Conservation (phyloP, 2,888 invertebrate genomes). For the Lepidocyrtoides sp. region DNA sequence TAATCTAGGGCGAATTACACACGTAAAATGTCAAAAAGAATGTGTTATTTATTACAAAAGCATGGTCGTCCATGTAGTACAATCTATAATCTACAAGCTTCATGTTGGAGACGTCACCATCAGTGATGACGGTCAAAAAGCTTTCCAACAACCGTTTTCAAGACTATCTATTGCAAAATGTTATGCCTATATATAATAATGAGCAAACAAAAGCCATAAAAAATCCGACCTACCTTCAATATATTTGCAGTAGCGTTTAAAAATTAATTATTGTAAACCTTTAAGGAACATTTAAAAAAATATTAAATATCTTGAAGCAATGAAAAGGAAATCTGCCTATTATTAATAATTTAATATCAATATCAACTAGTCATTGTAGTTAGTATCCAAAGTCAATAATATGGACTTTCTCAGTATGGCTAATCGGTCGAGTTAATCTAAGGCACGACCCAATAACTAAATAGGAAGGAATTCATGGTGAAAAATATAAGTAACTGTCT, state of each 20-base stretch:
- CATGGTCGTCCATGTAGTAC: slow-evolving; percentile 50
- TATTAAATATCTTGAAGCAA: slow-evolving; percentile 9
- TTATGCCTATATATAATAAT: background rate
- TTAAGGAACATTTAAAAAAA: slow-evolving; percentile 12
- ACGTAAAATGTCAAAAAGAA: slow-evolving; percentile 49
- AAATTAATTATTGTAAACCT: background rate
- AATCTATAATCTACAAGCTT: slow-evolving; percentile 33
- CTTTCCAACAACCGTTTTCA: slow-evolving; percentile 17
- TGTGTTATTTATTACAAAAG: slow-evolving; percentile 67
- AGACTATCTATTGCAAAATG: background rate
- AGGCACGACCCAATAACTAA: slow-evolving; percentile 60
- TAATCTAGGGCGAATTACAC: slow-evolving; percentile 61
- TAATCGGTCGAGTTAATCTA: slow-evolving; percentile 59
- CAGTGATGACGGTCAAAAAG: background rate
- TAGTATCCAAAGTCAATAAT: background rate
- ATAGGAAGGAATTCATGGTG: slow-evolving; percentile 43
- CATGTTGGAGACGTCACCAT: slow-evolving; percentile 2
- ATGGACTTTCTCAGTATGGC: slow-evolving; percentile 39
- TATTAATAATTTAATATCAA: background rate
- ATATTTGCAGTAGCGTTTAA: background rate
- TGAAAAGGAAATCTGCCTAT: background rate
- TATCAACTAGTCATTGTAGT: background rate
- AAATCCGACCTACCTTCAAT: slow-evolving; percentile 8
- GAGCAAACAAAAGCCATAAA: too few species aligned
- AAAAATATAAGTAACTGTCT: background rate